A percentile compares a stretch with the other conserved stretches of the same genome.
Conservation (phyloP, 2,888 invertebrate species). For the Lordiphosa fenestrarum region DNA sequence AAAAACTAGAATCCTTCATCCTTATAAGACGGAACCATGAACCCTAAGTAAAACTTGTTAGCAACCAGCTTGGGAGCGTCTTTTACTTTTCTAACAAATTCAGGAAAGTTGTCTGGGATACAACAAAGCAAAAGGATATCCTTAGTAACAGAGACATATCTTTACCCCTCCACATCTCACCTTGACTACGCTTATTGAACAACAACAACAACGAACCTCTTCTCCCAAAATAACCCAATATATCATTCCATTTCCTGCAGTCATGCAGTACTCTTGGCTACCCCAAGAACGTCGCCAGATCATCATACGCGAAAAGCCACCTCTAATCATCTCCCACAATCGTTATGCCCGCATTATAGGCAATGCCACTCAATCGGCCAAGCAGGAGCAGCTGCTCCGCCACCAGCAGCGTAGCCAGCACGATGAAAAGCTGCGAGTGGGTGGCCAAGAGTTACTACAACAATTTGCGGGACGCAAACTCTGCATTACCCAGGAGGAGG, state of each 20-base stretch:
- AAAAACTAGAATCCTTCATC: no score
- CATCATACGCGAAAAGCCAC: slow-evolving; percentile 50
- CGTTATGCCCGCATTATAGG: slow-evolving; percentile 43
- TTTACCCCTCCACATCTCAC: neutral
- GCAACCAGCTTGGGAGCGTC: no score
- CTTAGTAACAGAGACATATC: neutral
- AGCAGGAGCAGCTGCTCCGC: slow-evolving; percentile 29
- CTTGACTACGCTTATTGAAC: neutral
- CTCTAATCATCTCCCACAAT: slow-evolving; percentile 64
- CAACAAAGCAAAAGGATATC: no score
- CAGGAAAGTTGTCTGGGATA: no score
- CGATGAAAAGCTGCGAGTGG: slow-evolving; percentile 41
- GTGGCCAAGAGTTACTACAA: slow-evolving; percentile 50
- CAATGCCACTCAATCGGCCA: slow-evolving; percentile 39
- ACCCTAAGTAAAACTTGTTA: no score
- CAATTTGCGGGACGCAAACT: slow-evolving; percentile 49
- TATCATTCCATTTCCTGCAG: neutral
- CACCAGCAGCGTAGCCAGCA: slow-evolving; percentile 37
- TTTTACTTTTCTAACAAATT: no score
- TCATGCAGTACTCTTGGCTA: slow-evolving; percentile 60
- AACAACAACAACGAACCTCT: neutral
- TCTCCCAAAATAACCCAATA: neutral
- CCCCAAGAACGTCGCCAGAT: slow-evolving; percentile 54
- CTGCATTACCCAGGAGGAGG: slow-evolving; percentile 41
- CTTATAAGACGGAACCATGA: no score